Evolutionary conservation across 2,888 invertebrate species (phyloP), one percentile per base, ranked within the genome.

Genomic region (Heliconius ismenius): DNA sequence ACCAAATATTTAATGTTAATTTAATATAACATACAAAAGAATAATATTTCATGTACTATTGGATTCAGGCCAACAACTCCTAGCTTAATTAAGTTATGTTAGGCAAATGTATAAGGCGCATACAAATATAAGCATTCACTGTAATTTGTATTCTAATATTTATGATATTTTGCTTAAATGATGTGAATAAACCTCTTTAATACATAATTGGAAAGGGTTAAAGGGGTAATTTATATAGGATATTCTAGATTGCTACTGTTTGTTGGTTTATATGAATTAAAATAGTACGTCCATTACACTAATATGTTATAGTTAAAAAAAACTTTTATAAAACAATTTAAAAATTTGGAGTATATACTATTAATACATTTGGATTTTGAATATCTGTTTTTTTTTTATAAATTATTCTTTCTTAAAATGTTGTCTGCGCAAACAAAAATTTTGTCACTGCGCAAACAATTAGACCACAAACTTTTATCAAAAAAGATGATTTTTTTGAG

Each of bases 61-160:
- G 64, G 70, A 76, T n/a, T 21, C 10, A 72, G 9, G 58, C 70
- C 76, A 76, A 72, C 10, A 64, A 64, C 9, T 36, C 64, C 64
- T 72, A 36, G 58, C 13, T 72, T 64, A 64, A 74, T 63, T 65
- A 49, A 64, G 26, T 26, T 43, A 58, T 67, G 65, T 58, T 58
- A 28, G 26, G n/a, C 67, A 67, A 67, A 65, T 24, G 7, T 65
- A 39, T 1, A 36, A 28, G 26, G 26, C 54, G 54, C 15, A 54
- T 18, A 65, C 28, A 21, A 43, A 73, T n/a, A 32, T 32, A 65
- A 64, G 43, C 28, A 49, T 64, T 64, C 28, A 18, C 28, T 28
- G 9, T n/a, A 63, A 28, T 64, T 63, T 64, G 9, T 64, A 28
- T 43, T 73, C 43, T 64, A 64, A 73, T 64, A 54, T 73, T 64